Percentiles rank a stretch among this genome's conserved stretches.
Evolutionary conservation across 2,888 invertebrate genomes (phyloP).

Genomic region (Zaprionus bogoriensis): DNA sequence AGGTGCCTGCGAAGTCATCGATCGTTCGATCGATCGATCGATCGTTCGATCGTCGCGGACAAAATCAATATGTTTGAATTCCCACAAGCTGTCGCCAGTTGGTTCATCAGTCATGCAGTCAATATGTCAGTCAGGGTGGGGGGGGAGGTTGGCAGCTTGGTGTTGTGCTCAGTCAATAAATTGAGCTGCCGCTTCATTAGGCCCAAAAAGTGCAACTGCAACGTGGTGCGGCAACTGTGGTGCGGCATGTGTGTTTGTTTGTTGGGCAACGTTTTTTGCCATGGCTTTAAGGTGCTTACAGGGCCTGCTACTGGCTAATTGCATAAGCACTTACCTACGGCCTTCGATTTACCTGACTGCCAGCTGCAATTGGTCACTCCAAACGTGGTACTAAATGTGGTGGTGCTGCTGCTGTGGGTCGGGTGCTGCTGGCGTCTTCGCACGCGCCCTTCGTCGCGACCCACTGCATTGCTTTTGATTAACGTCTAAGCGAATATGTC

Average conservation of each 20-base stretch:
- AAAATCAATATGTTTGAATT: conserved; percentile 63
- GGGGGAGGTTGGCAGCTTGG: too few species aligned
- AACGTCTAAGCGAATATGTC: conserved; percentile 71
- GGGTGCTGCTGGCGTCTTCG: neutral
- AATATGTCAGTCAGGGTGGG: conserved; percentile 48
- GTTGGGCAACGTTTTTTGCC: conserved; percentile 42
- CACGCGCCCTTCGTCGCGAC: conserved; percentile 51
- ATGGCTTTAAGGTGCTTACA: conserved; percentile 27
- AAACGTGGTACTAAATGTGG: neutral
- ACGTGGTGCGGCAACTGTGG: conserved; percentile 29
- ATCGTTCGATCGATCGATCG: conserved; percentile 13
- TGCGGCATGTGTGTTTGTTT: too few species aligned
- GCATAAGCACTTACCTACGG: conserved; percentile 68
- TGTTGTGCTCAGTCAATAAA: conserved; percentile 78
- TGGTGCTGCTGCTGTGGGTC: conserved; percentile 1
- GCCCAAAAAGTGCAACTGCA: conserved; percentile 46
- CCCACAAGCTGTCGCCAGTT: conserved; percentile 63
- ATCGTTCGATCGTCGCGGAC: conserved; percentile 24
- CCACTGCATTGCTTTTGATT: conserved; percentile 70
- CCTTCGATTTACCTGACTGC: conserved; percentile 63
- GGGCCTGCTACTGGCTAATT: conserved; percentile 56
- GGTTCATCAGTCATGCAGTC: conserved; percentile 73
- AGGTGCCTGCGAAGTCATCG: conserved; percentile 48
- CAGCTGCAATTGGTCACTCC: conserved; percentile 39
- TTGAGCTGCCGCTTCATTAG: conserved; percentile 67